These are phyloP conservation scores for Lordiphosa andalusiaca DNA, from an alignment of 2,888 invertebrate genomes.

Conservation along the genomic window DNA sequence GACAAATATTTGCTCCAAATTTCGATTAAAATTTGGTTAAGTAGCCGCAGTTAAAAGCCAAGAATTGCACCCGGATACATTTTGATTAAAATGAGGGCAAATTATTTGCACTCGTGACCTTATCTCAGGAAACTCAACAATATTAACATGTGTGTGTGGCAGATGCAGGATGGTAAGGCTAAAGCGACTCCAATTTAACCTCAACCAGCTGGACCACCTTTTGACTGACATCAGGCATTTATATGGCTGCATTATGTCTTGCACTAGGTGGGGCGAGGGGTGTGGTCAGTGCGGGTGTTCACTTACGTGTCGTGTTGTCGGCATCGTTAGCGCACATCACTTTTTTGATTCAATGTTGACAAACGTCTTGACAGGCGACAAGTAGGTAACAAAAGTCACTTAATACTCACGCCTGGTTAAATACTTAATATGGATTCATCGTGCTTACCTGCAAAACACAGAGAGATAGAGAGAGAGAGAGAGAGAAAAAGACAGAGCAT, in stretches of 20 bases:
- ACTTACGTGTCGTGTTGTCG: conserved; percentile 35
- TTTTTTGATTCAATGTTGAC: conserved; percentile 54
- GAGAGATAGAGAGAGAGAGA: conserved; percentile 1
- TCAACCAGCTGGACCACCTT: conserved; percentile 7
- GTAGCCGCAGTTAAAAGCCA: too few relatives aligned
- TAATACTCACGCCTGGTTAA: conserved; percentile 55
- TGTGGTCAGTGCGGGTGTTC: conserved; percentile 35
- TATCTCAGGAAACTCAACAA: too few relatives aligned
- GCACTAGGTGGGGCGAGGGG: conserved; percentile 17
- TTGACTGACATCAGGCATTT: conserved; percentile 57
- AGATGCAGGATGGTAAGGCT: too few relatives aligned
- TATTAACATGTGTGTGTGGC: too few relatives aligned
- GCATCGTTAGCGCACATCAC: conserved; percentile 51
- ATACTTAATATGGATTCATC: conserved; percentile 49
- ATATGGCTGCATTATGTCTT: conserved; percentile 57
- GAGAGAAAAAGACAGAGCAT: neutral
- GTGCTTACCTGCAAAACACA: conserved; percentile 50
- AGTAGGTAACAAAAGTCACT: conserved; percentile 44
- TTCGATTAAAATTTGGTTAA: too few relatives aligned
- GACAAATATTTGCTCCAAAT: too few relatives aligned
- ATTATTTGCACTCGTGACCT: too few relatives aligned
- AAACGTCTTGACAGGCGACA: conserved; percentile 68
- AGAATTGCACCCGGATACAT: too few relatives aligned
- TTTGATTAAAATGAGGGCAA: too few relatives aligned
- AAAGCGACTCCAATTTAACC: conserved; percentile 1